Evolutionary conservation across 2,888 invertebrate species (phyloP), one percentile per base, ranked within the genome.

Genomic region (Lochmaea capreae): DNA sequence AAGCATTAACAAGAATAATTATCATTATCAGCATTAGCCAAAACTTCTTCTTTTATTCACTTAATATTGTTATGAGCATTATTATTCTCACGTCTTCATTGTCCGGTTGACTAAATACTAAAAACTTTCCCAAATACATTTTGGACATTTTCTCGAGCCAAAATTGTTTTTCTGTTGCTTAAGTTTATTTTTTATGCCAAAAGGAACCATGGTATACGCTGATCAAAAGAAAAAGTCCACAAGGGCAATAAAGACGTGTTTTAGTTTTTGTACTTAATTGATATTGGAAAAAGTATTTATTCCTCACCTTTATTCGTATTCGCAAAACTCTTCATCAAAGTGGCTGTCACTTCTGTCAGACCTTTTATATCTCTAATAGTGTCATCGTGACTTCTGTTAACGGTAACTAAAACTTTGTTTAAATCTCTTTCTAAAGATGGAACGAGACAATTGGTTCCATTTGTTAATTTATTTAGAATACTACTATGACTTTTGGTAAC

Each of bases 271-370:
- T n/a, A n/a, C n/a, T n/a, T n/a, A 22, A 22, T 22, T 22, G 22
- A 22, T 22, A 3, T 22, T 22, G 22, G 22, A 22, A 22, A 22
- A 22, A 22, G 2, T 9, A 9, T 16, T 6, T 9, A 54, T 18
- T 2, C 16, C 89, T 90, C 72, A 87, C 62, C 62, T 10, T 63
- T 43, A 43, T 63, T 63, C 3, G 62, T 18, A 42, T 18, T 63
- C 12, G 81, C 90, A 87, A 81, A 90, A 52, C 83, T 88, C 77
- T 90, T 90, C 54, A 90, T 89, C 16, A 93, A 86, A 59, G 89
- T 90, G 62, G 89, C 89, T 62, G 91, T 89, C 10, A 92, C 88
- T 73, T 92, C 91, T 74, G 80, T 78, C 22, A 86, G 66, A 49
- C 83, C 81, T 10, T 79, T 81, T 26, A 86, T 79, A 5, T 83